Conservation (phyloP, 2,888 invertebrate genomes). For the Axea sp. region DNA sequence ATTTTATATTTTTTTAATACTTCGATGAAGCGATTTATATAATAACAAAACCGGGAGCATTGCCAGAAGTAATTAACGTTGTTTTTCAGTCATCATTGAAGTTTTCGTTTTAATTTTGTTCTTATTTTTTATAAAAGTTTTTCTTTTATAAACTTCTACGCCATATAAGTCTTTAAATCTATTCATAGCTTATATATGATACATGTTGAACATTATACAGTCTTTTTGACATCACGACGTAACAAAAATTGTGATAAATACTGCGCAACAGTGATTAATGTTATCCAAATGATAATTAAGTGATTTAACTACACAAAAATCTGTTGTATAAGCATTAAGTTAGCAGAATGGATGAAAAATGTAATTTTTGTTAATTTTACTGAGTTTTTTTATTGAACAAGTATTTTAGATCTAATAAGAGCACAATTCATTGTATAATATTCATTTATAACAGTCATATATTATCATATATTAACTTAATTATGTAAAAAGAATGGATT, state of each 20-base stretch:
- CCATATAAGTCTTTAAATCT: slow-evolving; percentile 20
- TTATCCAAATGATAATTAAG: slow-evolving; percentile 51
- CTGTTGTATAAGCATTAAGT: slow-evolving; percentile 6
- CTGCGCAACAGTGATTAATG: slow-evolving; percentile 55
- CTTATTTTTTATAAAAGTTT: slow-evolving; percentile 19
- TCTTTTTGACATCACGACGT: slow-evolving; percentile 37
- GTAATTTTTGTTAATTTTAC: too few relatives aligned
- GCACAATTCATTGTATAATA: too few relatives aligned
- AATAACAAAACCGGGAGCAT: slow-evolving; percentile 4
- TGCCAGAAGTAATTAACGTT: slow-evolving; percentile 19
- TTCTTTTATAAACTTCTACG: slow-evolving; percentile 20
- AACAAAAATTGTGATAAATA: slow-evolving; percentile 60
- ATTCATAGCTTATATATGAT: slow-evolving; percentile 33
- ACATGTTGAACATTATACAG: slow-evolving; percentile 42
- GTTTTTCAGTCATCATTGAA: slow-evolving; percentile 22
- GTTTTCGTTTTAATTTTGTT: slow-evolving; percentile 33
- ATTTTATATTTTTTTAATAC: slow-evolving; percentile 64
- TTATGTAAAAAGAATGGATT: too few relatives aligned
- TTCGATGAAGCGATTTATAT: not conserved
- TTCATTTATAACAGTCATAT: too few relatives aligned
- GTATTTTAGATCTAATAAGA: too few relatives aligned
- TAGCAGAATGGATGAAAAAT: too few relatives aligned
- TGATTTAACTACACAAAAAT: slow-evolving; percentile 17
- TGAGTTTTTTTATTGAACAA: too few relatives aligned
- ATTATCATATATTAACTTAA: too few relatives aligned